Base-by-base conservation (phyloP, 2,888 invertebrate genomes). In the Acrobasis repandana region DNA sequence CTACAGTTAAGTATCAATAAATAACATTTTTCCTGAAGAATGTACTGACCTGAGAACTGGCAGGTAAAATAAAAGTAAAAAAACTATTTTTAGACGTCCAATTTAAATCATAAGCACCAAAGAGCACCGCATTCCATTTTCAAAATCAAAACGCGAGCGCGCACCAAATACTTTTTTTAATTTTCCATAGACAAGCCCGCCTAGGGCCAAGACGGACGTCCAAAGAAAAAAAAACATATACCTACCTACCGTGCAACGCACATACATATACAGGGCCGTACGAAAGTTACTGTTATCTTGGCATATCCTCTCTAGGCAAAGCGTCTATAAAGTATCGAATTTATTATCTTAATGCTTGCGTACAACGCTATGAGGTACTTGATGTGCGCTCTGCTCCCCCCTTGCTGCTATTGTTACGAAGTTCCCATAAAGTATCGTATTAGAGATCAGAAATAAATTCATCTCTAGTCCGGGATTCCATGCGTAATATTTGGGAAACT, bases 271-370 rank as follows among this genome's bases (percentile, higher is more conserved):
- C 69, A 86, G 88, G 85, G 85, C 82, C 83, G 88, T 88, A 91
- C 90, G 88, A 92, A 92, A 93, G 91, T 92, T 92, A 92, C 93
- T 92, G 92, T 93, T 93, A 93, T 92, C 92, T 93, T 90, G 91
- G 90, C 91, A 92, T 92, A 92, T 93, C 93, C 93, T 92, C 92
- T 90, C 90, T 90, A 91, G 92, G 90, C 90, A 83, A 85, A 81
- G 82, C 86, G 87, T 76, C 82, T 80, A 91, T 89, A 91, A 90
- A 89, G 88, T 83, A 83, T 70, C 67, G 70, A 68, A 75, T 84
- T 86, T 88, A 86, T 88, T 88, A 86, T 85, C 88, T 86, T 83
- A 76, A 73, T 69, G 74, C 70, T 65, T 72, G 64, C 76, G 77
- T 80, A 84, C 80, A 83, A 75, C 79, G 79, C 76, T 82, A 83